Percentiles rank a stretch among this genome's conserved stretches.
phyloP scores from a whole-genome alignment of 2,888 invertebrate genomes.

The Pharmacophagus antenor region DNA sequence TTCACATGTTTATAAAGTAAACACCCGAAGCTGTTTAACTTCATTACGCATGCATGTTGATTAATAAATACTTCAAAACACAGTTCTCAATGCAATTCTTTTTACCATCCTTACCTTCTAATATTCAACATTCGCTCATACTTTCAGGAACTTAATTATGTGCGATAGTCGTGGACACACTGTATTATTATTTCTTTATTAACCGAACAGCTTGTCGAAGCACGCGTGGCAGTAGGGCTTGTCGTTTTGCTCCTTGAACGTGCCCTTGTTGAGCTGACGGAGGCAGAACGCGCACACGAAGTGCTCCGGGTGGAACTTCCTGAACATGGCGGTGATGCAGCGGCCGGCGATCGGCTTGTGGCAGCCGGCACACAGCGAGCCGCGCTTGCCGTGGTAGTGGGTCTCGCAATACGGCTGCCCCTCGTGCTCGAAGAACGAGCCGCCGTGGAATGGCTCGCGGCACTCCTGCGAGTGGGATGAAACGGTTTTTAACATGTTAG shows the following conservation, averaged over 20 bases:
- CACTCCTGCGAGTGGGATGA: conserved; percentile 88
- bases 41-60: no score
- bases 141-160: no score
- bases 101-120: no score
- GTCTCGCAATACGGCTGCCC: conserved; percentile 99
- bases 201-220: conserved; percentile 98
- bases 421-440: conserved; percentile 99
- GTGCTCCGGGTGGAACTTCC: conserved; percentile 99
- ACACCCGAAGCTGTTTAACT: no score
- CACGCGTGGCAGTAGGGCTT: conserved; percentile 99
- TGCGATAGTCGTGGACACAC: neutral
- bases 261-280: conserved; percentile 98
- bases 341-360: conserved; percentile 98
- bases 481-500: neutral
- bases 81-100: no score
- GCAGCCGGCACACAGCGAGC: conserved; percentile 98
- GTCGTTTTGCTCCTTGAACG: conserved; percentile 99
- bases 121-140: no score
- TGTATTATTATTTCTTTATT: conserved; percentile 36
- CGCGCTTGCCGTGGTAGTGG: conserved; percentile 98
- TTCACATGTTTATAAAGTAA: no score
- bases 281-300: conserved; percentile 99
- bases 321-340: conserved; percentile 99
- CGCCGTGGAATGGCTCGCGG: conserved; percentile 96
- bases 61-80: no score